Evolutionary conservation across 2,888 invertebrate genomes (phyloP).

Genomic region (Punctoribates punctum): DNA sequence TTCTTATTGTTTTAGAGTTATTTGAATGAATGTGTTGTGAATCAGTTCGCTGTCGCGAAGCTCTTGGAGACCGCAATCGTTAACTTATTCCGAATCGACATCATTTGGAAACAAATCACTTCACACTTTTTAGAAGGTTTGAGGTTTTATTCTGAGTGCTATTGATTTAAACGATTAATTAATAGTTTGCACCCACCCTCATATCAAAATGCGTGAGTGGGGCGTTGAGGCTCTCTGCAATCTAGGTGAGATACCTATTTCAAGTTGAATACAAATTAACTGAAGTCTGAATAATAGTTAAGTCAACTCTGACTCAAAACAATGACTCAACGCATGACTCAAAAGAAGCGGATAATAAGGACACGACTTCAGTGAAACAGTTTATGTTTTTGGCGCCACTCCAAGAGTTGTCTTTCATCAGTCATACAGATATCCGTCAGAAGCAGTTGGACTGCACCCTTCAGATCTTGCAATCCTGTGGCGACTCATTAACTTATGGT

Average conservation of each 20-base stretch:
- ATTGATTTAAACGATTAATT: slow-evolving; percentile 40
- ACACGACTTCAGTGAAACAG: slow-evolving; percentile 45
- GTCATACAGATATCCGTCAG: slow-evolving; percentile 89
- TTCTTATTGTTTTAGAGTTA: background rate
- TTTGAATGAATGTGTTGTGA: background rate
- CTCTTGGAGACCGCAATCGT: slow-evolving; percentile 95
- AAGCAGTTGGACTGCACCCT: slow-evolving; percentile 91
- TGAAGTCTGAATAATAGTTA: background rate
- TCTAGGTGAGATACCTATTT: slow-evolving; percentile 57
- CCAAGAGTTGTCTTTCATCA: slow-evolving; percentile 81
- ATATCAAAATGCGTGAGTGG: slow-evolving; percentile 93
- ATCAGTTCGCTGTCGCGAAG: slow-evolving; percentile 85
- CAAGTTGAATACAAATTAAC: background rate
- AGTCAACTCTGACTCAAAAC: slow-evolving; percentile 14
- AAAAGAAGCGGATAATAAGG: too few relatives aligned
- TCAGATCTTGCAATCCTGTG: slow-evolving; percentile 84
- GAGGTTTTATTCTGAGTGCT: background rate
- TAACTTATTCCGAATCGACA: slow-evolving; percentile 86
- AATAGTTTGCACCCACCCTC: slow-evolving; percentile 84
- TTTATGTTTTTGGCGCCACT: slow-evolving; percentile 80
- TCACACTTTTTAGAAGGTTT: slow-evolving; percentile 73
- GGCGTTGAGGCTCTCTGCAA: slow-evolving; percentile 95
- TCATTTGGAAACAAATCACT: slow-evolving; percentile 90
- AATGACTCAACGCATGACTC: too few relatives aligned
- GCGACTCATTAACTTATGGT: slow-evolving; percentile 85